Percentiles rank a stretch among this genome's conserved stretches.
phyloP scores from a whole-genome alignment of 2,888 invertebrate species.

The Pheosia gnoma region DNA sequence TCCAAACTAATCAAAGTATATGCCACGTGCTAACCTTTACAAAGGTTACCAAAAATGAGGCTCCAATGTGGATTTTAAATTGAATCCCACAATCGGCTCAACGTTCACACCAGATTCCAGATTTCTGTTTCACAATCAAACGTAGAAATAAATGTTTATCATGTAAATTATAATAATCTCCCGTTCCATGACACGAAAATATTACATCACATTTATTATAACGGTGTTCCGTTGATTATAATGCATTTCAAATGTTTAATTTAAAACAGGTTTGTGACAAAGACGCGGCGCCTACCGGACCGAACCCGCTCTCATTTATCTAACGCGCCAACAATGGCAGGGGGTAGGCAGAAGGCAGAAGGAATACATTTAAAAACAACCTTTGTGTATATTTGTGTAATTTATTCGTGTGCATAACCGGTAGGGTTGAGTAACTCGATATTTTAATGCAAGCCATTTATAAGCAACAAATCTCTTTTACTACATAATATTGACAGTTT shows the following conservation, averaged over 20 bases:
- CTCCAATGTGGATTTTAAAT: no score
- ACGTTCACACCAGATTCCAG: no score
- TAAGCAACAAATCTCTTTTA: conserved; percentile 60
- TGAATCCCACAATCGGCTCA: no score
- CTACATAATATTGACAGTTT: conserved; percentile 15
- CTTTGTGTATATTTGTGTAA: conserved; percentile 37
- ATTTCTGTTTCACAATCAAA: no score
- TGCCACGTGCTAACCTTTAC: no score
- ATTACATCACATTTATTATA: conserved; percentile 2
- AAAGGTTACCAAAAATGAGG: no score
- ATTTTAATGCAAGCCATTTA: conserved; percentile 58
- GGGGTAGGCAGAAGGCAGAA: conserved; percentile 33
- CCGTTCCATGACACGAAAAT: neutral
- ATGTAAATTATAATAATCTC: neutral
- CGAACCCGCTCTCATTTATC: conserved; percentile 25
- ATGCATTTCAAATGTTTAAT: conserved; percentile 33
- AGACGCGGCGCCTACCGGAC: conserved; percentile 20
- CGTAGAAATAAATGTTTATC: neutral
- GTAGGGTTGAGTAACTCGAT: conserved; percentile 51
- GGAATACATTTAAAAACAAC: conserved; percentile 32
- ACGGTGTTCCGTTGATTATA: conserved; percentile 15
- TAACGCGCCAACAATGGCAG: conserved; percentile 24
- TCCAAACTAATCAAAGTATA: no score
- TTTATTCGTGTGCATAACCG: conserved; percentile 35
- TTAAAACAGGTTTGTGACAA: conserved; percentile 36